Evolutionary conservation across 2,888 invertebrate genomes (phyloP).

Genomic region (Pandemis corylana): DNA sequence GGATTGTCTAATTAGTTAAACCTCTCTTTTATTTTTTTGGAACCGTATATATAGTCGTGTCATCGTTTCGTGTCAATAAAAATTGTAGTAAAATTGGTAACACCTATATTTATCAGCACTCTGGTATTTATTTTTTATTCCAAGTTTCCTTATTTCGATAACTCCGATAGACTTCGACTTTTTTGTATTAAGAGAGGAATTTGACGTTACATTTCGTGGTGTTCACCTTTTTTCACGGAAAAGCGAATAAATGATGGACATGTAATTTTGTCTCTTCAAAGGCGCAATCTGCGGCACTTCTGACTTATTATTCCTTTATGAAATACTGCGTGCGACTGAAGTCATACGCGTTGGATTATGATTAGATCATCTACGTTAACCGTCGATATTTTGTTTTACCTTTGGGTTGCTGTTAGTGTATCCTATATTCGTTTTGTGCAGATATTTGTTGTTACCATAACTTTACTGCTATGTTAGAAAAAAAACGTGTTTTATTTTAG

Average conservation of each 20-base stretch:
- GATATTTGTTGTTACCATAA: no score
- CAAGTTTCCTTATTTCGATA: not conserved
- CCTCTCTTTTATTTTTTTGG: no score
- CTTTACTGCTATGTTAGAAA: no score
- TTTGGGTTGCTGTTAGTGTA: no score
- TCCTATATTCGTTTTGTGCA: no score
- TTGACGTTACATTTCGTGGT: not conserved
- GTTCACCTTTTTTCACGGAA: constrained; percentile 10
- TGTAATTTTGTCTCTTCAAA: constrained; percentile 27
- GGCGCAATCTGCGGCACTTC: constrained; percentile 13
- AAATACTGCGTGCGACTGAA: constrained; percentile 2
- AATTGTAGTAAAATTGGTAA: no score
- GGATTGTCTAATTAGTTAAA: no score
- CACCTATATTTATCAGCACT: not conserved
- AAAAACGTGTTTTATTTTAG: not conserved
- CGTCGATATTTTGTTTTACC: constrained; percentile 5
- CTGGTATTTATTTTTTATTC: not conserved
- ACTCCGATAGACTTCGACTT: not conserved
- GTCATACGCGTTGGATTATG: not conserved
- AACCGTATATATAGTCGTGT: no score
- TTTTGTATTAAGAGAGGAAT: not conserved
- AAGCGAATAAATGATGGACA: constrained; percentile 22
- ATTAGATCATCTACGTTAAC: not conserved
- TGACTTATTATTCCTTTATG: constrained; percentile 21
- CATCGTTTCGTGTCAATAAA: not conserved